Evolutionary conservation across 2,888 invertebrate species (phyloP), one percentile per base, ranked within the genome.

Genomic region (Trichogramma evanescens): DNA sequence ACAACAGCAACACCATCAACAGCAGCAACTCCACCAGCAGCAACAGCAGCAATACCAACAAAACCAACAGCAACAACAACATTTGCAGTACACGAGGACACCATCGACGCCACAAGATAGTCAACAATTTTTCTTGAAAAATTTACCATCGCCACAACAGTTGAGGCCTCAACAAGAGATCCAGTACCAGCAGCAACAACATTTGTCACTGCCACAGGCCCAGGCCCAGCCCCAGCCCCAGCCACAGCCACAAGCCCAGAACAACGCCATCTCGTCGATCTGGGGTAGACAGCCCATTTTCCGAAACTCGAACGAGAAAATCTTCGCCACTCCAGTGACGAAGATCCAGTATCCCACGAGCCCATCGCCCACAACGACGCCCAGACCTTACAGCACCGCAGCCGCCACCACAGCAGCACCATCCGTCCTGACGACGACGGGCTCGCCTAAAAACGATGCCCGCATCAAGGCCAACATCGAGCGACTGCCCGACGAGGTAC

Each of bases 401-500:
- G 77, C 81, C 69, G 79, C 81, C 26, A 79, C 81, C 9, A 80
- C 81, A 65, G 80, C 82, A 1, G 80, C 80, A 60, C 80, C 82
- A 26, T 79, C 82, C 0, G 81, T 84, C 4, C 81, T 82, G 45
- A 79, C 82, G 50, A 79, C 79, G 41, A 78, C 80, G 1, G 71
- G 78, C 41, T 82, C 82, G 61, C 82, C 82, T 57, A 82, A 82
- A 58, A 78, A 78, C 44, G 84, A 82, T 68, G 85, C 84, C 68
- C 76, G 70, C 55, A 77, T 77, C 49, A 72, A 71, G 42, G 71
- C 72, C 60, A 79, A 77, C 66, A 74, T 81, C 5, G 80, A 80
- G 1, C 78, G 77, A 53, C 70, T 93, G 50, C 93, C 93, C 8
- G 92, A 91, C 70, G 93, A 93, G 80, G 92, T 93, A 5, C 93